Base-by-base conservation (phyloP, 2,888 invertebrate genomes). In the Dinocampus coccinellae region DNA sequence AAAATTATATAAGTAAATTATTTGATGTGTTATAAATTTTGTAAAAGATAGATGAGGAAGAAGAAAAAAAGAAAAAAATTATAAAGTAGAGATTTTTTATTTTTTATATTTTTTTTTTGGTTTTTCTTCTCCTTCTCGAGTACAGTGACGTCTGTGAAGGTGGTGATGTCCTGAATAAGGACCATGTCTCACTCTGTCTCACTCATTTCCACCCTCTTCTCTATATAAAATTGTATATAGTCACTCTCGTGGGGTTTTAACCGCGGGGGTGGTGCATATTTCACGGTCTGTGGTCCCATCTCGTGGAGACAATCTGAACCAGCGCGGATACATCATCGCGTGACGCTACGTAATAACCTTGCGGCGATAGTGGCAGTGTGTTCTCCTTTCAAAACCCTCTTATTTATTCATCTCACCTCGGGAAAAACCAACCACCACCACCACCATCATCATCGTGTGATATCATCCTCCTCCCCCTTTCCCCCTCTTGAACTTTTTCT, bases 271-370 rank as follows among this genome's bases (percentile, higher is more conserved):
- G 84, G 82, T 85, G 85, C 87, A 87, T 87, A 87, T 87, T 87
- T 87, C 86, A 87, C 87, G 87, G 80, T 87, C 76, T 85, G 85
- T 85, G 85, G 86, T 86, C 83, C 84, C 86, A 87, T 87, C 86
- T 86, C 85, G 80, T 83, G 85, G 86, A 87, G 87, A 87, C 87
- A 86, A 85, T 86, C 84, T 84, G 86, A 86, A 86, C 81, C 85
- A 84, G 81, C 81, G 77, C 78, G 85, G 85, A 87, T 87, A 87
- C 84, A 87, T 87, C 87, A 87, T 87, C 87, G 84, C 83, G 82
- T 87, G 87, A 87, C 87, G 85, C 84, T 80, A 77, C 82, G 84
- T 86, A 86, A 86, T 86, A 86, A 86, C 84, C 80, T 74, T 72
- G 47, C 47, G 9, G 47, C 16, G 47, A 7, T 9, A 62, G 60